A percentile compares a stretch with the other conserved stretches of the same genome.
Evolutionary conservation across 1,140 invertebrate genomes (phyloP).

Genomic region (Calephelis virginiensis): DNA sequence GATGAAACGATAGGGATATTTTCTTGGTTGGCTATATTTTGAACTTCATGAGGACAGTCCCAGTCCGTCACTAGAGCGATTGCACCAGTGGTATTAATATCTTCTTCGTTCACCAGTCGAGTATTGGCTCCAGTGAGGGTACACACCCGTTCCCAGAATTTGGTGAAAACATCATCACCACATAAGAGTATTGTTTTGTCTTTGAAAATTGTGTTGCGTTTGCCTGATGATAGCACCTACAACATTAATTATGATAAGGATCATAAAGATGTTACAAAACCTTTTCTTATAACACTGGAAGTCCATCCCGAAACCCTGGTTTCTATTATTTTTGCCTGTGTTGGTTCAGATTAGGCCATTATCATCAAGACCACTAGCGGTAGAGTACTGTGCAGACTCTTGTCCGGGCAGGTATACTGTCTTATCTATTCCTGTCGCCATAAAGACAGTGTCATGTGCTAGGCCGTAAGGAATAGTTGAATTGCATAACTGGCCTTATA

Average conservation of each 20-base stretch:
- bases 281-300: no score
- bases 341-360: no score
- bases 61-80: constrained; percentile 76
- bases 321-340: no score
- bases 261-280: no score
- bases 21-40: constrained; percentile 76
- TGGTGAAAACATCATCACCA: constrained; percentile 72
- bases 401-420: no score
- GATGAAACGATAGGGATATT: constrained; percentile 80
- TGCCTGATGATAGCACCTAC: constrained; percentile 61
- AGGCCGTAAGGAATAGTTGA: no score
- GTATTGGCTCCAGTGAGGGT: constrained; percentile 80
- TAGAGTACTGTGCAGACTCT: no score
- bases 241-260: not conserved
- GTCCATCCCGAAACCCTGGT: no score
- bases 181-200: constrained; percentile 76
- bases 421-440: no score
- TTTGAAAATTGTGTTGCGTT: constrained; percentile 72
- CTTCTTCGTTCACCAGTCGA: constrained; percentile 67
- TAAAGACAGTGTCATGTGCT: no score
- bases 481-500: no score
- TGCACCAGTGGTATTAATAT: constrained; percentile 71
- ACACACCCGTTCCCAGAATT: constrained; percentile 80
- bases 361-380: no score
- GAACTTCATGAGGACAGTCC: constrained; percentile 78